phyloP scores from a whole-genome alignment of 2,797 vertebrate genomes.

The Epinephelus awoara region DNA sequence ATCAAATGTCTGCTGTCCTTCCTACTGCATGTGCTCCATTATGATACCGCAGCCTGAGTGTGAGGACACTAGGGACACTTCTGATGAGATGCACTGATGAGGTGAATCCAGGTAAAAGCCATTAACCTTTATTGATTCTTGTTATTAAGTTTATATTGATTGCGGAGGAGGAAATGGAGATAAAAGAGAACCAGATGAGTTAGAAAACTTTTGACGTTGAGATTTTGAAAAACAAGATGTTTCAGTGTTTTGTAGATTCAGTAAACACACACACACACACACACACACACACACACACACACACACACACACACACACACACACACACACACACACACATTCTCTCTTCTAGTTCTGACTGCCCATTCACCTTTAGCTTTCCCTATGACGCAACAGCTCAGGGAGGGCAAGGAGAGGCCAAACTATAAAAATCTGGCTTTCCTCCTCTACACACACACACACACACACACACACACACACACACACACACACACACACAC shows the following conservation, averaged over 20 bases:
- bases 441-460: constrained; percentile 30
- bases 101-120: constrained; percentile 33
- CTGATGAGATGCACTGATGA: neutral
- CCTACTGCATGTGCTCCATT: neutral
- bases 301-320: neutral
- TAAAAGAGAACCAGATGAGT: neutral
- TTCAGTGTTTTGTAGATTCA: neutral
- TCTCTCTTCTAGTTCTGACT: neutral
- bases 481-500: constrained; percentile 23
- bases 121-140: constrained; percentile 37
- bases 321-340: constrained; percentile 12
- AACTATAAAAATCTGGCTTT: constrained; percentile 42
- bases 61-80: neutral
- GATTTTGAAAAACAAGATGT: neutral
- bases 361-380: constrained; percentile 45
- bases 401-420: constrained; percentile 44
- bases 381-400: constrained; percentile 54
- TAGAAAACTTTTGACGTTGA: neutral
- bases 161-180: constrained; percentile 16
- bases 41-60: constrained; percentile 12
- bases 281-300: constrained; percentile 13
- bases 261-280: neutral
- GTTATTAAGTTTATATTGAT: constrained; percentile 14
- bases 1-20: neutral
- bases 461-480: constrained; percentile 24